These are phyloP conservation scores for Dendrocopos noguchii DNA, from an alignment of 2,113 vertebrate species.

Conservation along the genomic window DNA sequence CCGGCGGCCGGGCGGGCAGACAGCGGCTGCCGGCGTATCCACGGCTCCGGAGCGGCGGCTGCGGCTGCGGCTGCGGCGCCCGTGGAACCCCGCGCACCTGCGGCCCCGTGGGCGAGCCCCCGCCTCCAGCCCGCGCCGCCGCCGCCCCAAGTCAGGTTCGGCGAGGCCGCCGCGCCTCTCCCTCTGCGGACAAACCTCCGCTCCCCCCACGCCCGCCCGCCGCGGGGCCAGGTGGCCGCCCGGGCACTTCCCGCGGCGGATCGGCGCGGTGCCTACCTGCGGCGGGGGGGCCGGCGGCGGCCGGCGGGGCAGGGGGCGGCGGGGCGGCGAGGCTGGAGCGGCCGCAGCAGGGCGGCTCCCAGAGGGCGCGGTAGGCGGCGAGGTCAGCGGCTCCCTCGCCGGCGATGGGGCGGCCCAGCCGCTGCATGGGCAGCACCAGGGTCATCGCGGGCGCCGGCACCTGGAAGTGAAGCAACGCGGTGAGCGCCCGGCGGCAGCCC, in stretches of 20 bases:
- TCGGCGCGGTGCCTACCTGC: constrained; percentile 65
- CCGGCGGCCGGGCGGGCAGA: neutral
- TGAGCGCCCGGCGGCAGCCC: neutral
- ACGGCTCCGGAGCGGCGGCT: neutral
- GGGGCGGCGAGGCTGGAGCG: constrained; percentile 72
- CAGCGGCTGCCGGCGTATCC: neutral
- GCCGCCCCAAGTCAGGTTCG: neutral
- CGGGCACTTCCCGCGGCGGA: neutral
- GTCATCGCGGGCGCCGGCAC: constrained; percentile 86
- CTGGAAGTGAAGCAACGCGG: constrained; percentile 63
- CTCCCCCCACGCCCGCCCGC: neutral
- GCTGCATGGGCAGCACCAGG: constrained; percentile 94
- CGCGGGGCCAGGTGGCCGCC: neutral
- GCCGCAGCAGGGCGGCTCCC: constrained; percentile 82
- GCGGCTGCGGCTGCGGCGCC: neutral
- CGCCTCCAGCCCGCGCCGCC: neutral
- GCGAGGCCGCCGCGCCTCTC: neutral
- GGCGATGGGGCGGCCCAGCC: constrained; percentile 86
- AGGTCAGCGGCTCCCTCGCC: constrained; percentile 83
- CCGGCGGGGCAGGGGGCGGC: neutral
- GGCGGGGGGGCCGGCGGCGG: constrained; percentile 42
- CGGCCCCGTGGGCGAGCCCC: neutral
- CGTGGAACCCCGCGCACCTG: neutral
- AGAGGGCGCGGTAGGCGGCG: constrained; percentile 82
- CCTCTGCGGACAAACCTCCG: neutral